Percentiles rank a stretch among this genome's conserved stretches.
Conservation (phyloP, 2,797 vertebrate species). For the Enteromius fasciolatus region DNA sequence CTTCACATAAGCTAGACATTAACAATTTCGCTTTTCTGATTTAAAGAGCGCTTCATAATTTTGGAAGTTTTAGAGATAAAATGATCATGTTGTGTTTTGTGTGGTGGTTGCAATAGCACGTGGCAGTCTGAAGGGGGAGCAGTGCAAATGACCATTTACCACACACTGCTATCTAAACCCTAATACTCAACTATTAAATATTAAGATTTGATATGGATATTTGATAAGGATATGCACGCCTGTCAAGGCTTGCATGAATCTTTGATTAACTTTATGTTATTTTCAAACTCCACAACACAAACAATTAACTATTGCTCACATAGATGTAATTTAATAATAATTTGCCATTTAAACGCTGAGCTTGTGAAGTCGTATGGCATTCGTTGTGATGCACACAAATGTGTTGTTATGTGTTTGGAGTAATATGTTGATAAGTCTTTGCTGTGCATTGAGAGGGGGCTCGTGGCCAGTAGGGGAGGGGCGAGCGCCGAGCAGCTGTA, state of each 20-base stretch:
- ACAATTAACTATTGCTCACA: background rate
- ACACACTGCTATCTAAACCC: background rate
- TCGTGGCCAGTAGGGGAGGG: slow-evolving; percentile 44
- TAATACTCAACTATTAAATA: background rate
- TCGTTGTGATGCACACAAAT: background rate
- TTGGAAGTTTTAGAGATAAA: slow-evolving; percentile 38
- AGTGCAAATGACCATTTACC: background rate
- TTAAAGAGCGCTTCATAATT: slow-evolving; percentile 43
- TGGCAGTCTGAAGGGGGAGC: slow-evolving; percentile 15
- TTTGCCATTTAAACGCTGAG: background rate
- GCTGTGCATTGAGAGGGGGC: slow-evolving; percentile 15
- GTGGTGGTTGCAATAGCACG: background rate
- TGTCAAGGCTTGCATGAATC: background rate
- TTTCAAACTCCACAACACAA: background rate
- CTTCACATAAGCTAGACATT: background rate
- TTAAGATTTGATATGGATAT: background rate
- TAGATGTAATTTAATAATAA: too few species aligned
- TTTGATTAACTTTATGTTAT: background rate
- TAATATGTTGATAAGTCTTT: slow-evolving; percentile 21
- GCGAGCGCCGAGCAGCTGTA: slow-evolving; percentile 85
- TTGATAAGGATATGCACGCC: background rate
- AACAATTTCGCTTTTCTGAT: background rate
- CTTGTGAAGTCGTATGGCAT: background rate
- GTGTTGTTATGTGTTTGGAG: background rate
- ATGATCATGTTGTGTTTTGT: slow-evolving; percentile 29